These are phyloP conservation scores for Strigops habroptila DNA, from an alignment of 2,113 vertebrate species.

Conservation along the genomic window DNA sequence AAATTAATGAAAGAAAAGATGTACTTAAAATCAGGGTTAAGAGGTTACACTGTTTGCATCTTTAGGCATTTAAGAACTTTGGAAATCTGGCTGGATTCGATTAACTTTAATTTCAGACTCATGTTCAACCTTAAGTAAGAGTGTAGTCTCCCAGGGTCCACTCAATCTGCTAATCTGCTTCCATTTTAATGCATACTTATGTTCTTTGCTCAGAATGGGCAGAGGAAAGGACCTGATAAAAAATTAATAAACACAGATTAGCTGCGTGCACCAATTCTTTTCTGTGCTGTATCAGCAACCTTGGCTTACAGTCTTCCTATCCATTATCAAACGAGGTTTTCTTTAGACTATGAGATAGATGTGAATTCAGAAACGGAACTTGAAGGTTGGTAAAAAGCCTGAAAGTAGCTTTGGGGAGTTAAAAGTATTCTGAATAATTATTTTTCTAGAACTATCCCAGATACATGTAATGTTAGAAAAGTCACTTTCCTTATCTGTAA, in stretches of 20 bases:
- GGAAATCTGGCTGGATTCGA: conserved; percentile 9
- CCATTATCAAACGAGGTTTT: not conserved
- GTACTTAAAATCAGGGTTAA: conserved; percentile 13
- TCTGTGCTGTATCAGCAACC: conserved; percentile 28
- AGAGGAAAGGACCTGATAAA: conserved; percentile 37
- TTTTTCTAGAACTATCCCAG: not conserved
- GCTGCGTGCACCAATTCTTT: not conserved
- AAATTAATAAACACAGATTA: conserved; percentile 56
- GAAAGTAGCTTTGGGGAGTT: not conserved
- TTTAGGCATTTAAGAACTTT: conserved; percentile 30
- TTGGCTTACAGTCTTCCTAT: not conserved
- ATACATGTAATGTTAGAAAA: not conserved
- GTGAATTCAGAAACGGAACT: not conserved
- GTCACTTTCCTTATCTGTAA: not conserved
- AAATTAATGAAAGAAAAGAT: conserved; percentile 37
- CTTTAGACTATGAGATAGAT: not conserved
- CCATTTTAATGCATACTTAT: conserved; percentile 22
- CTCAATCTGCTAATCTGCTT: conserved; percentile 33
- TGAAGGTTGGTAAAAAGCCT: not conserved
- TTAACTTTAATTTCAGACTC: conserved; percentile 51
- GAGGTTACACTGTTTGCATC: conserved; percentile 26
- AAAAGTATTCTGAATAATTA: not conserved
- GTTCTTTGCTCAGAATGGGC: not conserved
- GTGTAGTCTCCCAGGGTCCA: not conserved
- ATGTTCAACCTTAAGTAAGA: conserved; percentile 25